Percentiles rank a stretch among this genome's conserved stretches.
phyloP scores from a whole-genome alignment of 1,140 invertebrate species.

The Dufourea novaeangliae region DNA sequence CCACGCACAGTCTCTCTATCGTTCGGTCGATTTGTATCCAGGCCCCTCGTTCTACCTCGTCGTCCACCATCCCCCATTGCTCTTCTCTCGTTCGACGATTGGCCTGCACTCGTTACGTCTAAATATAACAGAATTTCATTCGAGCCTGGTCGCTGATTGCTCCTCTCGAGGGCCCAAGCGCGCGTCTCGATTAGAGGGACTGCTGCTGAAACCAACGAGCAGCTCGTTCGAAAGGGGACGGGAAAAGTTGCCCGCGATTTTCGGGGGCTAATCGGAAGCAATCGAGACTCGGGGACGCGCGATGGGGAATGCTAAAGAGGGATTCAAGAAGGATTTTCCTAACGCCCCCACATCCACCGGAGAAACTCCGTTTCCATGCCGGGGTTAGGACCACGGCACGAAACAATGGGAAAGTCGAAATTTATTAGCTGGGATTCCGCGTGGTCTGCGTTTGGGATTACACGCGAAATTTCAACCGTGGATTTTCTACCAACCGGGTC shows the following conservation, averaged over 20 bases:
- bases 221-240: slow-evolving; percentile 12
- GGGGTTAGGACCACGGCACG: background rate
- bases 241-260: slow-evolving; percentile 34
- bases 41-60: background rate
- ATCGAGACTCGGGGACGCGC: slow-evolving; percentile 20
- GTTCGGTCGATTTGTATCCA: slow-evolving; percentile 42
- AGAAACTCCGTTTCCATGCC: slow-evolving; percentile 35
- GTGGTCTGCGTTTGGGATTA: slow-evolving; percentile 8
- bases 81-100: slow-evolving; percentile 28
- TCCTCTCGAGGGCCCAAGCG: slow-evolving; percentile 14
- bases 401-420: slow-evolving; percentile 47
- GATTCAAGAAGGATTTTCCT: background rate
- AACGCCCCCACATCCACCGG: too few species aligned
- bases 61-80: background rate
- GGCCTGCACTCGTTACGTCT: slow-evolving; percentile 55
- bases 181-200: slow-evolving; percentile 34
- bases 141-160: slow-evolving; percentile 31
- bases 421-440: slow-evolving; percentile 31
- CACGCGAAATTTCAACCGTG: background rate
- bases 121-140: slow-evolving; percentile 60
- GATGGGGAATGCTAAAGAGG: too few species aligned
- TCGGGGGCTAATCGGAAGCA: slow-evolving; percentile 45
- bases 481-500: background rate
- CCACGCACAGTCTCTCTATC: slow-evolving; percentile 23
- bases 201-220: background rate